phyloP scores from a whole-genome alignment of 2,888 invertebrate species.

The Acronicta leporina region DNA sequence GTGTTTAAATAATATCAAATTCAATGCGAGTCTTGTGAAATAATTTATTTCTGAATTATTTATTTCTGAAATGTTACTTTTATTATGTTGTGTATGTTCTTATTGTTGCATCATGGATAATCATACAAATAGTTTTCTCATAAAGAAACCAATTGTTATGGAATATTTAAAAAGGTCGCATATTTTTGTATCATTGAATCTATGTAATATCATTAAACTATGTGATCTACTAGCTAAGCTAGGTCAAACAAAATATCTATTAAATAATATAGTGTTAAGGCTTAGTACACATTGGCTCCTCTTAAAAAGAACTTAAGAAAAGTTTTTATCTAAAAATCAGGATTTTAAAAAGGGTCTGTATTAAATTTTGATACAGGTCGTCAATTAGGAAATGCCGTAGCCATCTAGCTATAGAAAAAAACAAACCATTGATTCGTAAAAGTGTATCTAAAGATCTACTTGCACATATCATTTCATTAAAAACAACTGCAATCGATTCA shows the following conservation, averaged over 20 bases:
- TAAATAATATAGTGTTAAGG: conserved; percentile 10
- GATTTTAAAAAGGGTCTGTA: too few relatives aligned
- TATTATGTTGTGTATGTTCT: conserved; percentile 18
- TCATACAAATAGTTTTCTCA: background rate
- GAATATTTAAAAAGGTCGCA: conserved; percentile 22
- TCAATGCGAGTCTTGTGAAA: conserved; percentile 39
- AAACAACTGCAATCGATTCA: too few relatives aligned
- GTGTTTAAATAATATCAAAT: conserved; percentile 51
- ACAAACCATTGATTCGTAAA: too few relatives aligned
- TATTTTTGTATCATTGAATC: conserved; percentile 13
- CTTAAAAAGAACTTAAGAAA: too few relatives aligned
- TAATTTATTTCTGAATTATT: conserved; percentile 21
- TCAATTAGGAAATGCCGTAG: too few relatives aligned
- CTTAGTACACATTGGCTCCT: conserved; percentile 22
- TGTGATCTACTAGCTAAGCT: conserved; percentile 60
- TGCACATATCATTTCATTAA: too few relatives aligned
- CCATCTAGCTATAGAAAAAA: too few relatives aligned
- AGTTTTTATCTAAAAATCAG: too few relatives aligned
- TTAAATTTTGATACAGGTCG: too few relatives aligned
- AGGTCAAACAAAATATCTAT: conserved; percentile 33
- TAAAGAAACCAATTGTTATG: conserved; percentile 17
- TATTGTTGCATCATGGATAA: conserved; percentile 15
- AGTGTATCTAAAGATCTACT: too few relatives aligned
- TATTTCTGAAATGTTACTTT: conserved; percentile 28
- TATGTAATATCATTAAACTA: conserved; percentile 40